Base-by-base conservation (phyloP, 1,140 invertebrate genomes). In the Pemphigus obesinymphae region DNA sequence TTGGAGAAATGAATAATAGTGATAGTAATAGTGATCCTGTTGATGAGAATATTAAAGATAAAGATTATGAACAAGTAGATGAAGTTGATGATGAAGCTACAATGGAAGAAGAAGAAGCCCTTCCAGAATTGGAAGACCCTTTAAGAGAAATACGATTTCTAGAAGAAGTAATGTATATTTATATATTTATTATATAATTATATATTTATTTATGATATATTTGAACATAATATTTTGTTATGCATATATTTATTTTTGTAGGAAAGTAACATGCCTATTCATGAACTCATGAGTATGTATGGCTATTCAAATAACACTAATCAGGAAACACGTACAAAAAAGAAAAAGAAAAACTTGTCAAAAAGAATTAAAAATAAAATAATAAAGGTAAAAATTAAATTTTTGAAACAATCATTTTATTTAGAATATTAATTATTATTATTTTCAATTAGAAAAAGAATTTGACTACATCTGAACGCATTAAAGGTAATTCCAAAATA, bases 21-120 rank as follows among this genome's bases (percentile, higher is more conserved):
- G 34, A 40, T n/a, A n/a, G n/a, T n/a, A n/a, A n/a, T n/a, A n/a
- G n/a, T n/a, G n/a, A n/a, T n/a, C 66, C 13, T n/a, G 26, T 40
- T 55, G 73, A 76, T 58, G 48, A 55, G 11, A 58, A 40, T 15
- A 40, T 1, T 40, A 45, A 63, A 17, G 76, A 80, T n/a, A 80
- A 80, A 45, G 76, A 80, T 63, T 80, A 61, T 80, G 55, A 61
- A 29, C 76, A 61, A 61, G 55, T 13, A 40, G 76, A 80, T 29
- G 76, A 80, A 80, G 37, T 40, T 13, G 76, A 80, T 31, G 76
- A 80, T 80, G 76, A 80, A 80, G 63, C 76, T 31, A 80, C 76
- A 61, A 63, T 80, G 76, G 76, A 80, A 80, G 76, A 80, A 63
- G 76, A 80, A 63, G 76, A 80, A 63, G 76, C 76, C 34, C 76